These are phyloP conservation scores for Parnassius apollo DNA, from an alignment of 2,888 invertebrate species.

Conservation along the genomic window DNA sequence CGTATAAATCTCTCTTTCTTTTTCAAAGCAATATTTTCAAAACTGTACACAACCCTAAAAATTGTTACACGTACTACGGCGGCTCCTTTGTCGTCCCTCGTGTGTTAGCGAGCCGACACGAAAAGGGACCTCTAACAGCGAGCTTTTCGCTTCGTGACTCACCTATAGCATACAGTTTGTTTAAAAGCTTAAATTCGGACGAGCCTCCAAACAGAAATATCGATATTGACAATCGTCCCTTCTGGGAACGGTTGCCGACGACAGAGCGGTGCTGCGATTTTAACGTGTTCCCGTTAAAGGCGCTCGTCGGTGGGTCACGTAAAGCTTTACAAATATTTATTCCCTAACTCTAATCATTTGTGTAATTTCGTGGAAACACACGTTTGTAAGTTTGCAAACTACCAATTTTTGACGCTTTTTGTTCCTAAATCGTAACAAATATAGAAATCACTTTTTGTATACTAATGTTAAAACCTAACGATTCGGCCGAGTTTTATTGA, in stretches of 20 bases:
- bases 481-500: too few species aligned
- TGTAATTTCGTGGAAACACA: conserved; percentile 62
- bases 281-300: conserved; percentile 59
- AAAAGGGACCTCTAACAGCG: conserved; percentile 42
- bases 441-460: background rate
- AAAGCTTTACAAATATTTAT: conserved; percentile 59
- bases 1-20: too few species aligned
- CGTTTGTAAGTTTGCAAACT: conserved; percentile 24
- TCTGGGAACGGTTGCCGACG: conserved; percentile 53
- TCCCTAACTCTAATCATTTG: conserved; percentile 54
- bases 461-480: background rate
- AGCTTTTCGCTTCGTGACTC: conserved; percentile 54
- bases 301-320: conserved; percentile 37
- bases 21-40: too few species aligned
- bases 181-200: conserved; percentile 49
- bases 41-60: background rate
- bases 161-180: conserved; percentile 48
- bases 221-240: conserved; percentile 63
- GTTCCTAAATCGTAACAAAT: conserved; percentile 13
- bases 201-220: conserved; percentile 46
- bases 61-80: conserved; percentile 5
- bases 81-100: conserved; percentile 44
- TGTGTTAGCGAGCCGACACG: conserved; percentile 53
- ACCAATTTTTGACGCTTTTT: conserved; percentile 37
- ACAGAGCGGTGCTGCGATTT: conserved; percentile 46